phyloP scores from a whole-genome alignment of 2,888 invertebrate genomes.

The Torymus aiolomorphi region DNA sequence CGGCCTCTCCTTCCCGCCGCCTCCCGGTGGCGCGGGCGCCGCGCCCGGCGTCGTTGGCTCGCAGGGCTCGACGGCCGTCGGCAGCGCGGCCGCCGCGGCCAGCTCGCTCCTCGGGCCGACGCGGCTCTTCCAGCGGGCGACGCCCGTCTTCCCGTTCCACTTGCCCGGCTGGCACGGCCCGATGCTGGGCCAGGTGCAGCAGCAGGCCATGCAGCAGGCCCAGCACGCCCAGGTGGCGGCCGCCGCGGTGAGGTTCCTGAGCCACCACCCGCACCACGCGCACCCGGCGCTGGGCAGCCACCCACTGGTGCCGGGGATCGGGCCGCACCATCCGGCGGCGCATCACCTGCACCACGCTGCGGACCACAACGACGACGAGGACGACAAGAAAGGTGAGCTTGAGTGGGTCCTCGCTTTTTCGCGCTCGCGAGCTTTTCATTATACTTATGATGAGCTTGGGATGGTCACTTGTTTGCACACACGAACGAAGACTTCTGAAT shows the following conservation, averaged over 20 bases:
- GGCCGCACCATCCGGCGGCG: constrained; percentile 69
- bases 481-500: no score
- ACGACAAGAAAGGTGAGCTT: constrained; percentile 73
- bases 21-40: constrained; percentile 70
- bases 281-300: constrained; percentile 71
- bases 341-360: constrained; percentile 70
- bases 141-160: constrained; percentile 74
- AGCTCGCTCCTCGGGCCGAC: constrained; percentile 65
- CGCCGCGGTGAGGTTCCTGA: constrained; percentile 70
- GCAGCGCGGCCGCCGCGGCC: constrained; percentile 67
- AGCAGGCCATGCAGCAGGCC: constrained; percentile 70
- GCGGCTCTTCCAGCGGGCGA: constrained; percentile 72
- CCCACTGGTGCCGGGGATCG: constrained; percentile 70
- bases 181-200: constrained; percentile 71
- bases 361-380: constrained; percentile 73
- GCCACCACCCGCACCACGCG: constrained; percentile 73
- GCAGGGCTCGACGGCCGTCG: constrained; percentile 64
- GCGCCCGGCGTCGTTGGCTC: constrained; percentile 68
- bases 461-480: no score
- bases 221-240: constrained; percentile 70
- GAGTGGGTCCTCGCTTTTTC: no score
- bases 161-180: constrained; percentile 74
- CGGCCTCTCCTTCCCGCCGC: constrained; percentile 74
- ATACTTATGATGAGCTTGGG: no score
- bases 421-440: no score